These are phyloP conservation scores for Stenodema calcarata DNA, from an alignment of 2,888 invertebrate genomes.

Conservation along the genomic window DNA sequence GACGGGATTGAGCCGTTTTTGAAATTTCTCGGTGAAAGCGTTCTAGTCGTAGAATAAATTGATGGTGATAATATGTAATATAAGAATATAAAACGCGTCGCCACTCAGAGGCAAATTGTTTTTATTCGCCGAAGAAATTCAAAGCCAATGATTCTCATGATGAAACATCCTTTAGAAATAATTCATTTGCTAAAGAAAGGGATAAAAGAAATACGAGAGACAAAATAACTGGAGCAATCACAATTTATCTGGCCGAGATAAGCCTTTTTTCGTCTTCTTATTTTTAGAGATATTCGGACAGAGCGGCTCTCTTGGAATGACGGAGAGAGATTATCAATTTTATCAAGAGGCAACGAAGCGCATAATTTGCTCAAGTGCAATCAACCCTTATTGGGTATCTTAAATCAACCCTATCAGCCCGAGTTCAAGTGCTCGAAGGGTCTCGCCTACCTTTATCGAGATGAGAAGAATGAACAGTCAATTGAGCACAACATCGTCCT, in stretches of 20 bases:
- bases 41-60: too few relatives aligned
- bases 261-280: not conserved
- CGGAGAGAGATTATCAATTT: slow-evolving; percentile 18
- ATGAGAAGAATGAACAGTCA: not conserved
- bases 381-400: slow-evolving; percentile 37
- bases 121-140: too few relatives aligned
- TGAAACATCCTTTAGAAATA: not conserved
- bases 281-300: not conserved
- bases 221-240: not conserved
- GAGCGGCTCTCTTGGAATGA: not conserved
- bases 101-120: too few relatives aligned
- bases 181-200: not conserved
- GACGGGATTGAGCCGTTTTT: too few relatives aligned
- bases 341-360: slow-evolving; percentile 26
- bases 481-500: not conserved
- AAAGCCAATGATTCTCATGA: too few relatives aligned
- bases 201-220: not conserved
- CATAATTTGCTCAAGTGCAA: slow-evolving; percentile 37
- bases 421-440: not conserved
- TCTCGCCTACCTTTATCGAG: not conserved
- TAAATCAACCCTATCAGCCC: slow-evolving; percentile 10
- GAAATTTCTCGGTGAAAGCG: too few relatives aligned
- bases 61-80: too few relatives aligned
- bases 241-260: not conserved
- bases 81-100: too few relatives aligned